Conservation (phyloP, 2,113 vertebrate species). For the Brachyistius frenatus region DNA sequence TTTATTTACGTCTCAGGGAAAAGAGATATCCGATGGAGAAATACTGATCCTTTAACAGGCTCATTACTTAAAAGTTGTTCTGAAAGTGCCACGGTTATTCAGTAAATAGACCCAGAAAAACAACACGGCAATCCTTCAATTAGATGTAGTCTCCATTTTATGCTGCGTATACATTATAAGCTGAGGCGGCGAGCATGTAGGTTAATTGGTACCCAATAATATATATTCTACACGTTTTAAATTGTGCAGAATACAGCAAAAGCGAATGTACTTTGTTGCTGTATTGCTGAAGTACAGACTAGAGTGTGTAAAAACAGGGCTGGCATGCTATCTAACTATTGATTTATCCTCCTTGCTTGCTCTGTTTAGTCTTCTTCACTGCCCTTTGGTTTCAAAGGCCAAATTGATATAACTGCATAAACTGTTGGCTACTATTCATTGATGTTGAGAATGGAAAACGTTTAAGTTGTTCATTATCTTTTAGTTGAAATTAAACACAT, state of each 20-base stretch:
- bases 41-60: constrained; percentile 1
- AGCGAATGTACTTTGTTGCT: background rate
- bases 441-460: background rate
- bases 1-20: background rate
- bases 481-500: background rate
- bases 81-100: background rate
- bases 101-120: background rate
- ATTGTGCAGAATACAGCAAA: constrained; percentile 6
- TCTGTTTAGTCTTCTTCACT: background rate
- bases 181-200: background rate
- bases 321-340: constrained; percentile 18
- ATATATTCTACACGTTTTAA: background rate
- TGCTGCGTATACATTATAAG: background rate
- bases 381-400: background rate
- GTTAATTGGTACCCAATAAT: background rate
- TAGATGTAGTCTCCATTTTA: background rate
- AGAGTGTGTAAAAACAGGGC: background rate
- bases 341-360: background rate
- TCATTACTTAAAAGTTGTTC: background rate
- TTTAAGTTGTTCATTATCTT: background rate
- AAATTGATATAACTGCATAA: background rate
- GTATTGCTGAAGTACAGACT: background rate
- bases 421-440: background rate
- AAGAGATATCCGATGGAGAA: background rate
- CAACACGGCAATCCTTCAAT: background rate